A percentile compares a stretch with the other conserved stretches of the same genome.
These are phyloP conservation scores for Amblyjoppa proteus DNA, from an alignment of 2,888 invertebrate species.

Conservation along the genomic window DNA sequence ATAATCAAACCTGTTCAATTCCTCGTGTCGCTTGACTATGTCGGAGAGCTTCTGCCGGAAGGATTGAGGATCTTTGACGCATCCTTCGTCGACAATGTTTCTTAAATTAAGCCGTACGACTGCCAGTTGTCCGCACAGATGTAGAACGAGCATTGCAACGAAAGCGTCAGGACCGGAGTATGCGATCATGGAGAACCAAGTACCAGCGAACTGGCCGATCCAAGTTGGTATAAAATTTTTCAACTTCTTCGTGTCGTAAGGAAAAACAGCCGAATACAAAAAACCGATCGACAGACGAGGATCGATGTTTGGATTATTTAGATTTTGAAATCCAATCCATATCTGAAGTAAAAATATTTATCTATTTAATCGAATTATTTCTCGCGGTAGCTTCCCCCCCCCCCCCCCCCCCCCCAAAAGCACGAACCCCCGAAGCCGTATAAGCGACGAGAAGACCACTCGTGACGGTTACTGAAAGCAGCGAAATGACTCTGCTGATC, in stretches of 20 bases:
- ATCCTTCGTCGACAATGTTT: constrained; percentile 55
- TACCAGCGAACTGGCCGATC: constrained; percentile 73
- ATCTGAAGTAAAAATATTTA: constrained; percentile 40
- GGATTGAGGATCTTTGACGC: constrained; percentile 18
- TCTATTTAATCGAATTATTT: background rate
- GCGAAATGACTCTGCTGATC: constrained; percentile 66
- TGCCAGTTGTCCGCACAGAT: constrained; percentile 77
- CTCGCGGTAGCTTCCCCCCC: background rate
- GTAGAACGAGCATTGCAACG: constrained; percentile 75
- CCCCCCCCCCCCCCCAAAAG: background rate
- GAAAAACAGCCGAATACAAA: constrained; percentile 70
- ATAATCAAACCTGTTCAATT: constrained; percentile 68
- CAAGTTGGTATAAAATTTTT: constrained; percentile 75
- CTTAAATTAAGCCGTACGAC: constrained; percentile 55
- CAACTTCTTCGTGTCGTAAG: constrained; percentile 73
- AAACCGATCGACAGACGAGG: constrained; percentile 66
- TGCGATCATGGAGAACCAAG: constrained; percentile 71
- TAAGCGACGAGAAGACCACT: constrained; percentile 63
- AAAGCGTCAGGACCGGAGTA: constrained; percentile 76
- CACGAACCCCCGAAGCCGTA: constrained; percentile 51
- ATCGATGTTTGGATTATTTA: constrained; percentile 62
- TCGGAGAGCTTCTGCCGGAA: constrained; percentile 51
- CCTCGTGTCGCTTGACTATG: constrained; percentile 69
- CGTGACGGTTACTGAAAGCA: constrained; percentile 66
- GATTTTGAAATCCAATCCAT: constrained; percentile 60